Evolutionary conservation across 2,113 vertebrate species (phyloP).

Genomic region (Aythya baeri): DNA sequence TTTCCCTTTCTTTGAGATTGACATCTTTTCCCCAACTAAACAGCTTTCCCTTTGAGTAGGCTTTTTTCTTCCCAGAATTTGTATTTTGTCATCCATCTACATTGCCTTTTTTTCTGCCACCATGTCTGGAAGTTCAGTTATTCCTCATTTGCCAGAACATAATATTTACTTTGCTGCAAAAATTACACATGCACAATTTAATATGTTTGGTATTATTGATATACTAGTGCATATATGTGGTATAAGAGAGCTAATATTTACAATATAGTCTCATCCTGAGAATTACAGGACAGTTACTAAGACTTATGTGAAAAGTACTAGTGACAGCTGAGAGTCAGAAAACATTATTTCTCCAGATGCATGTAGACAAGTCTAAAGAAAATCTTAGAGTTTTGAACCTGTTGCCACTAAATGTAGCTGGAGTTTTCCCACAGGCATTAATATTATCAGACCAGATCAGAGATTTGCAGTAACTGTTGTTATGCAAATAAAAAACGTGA

Average conservation of each 20-base stretch:
- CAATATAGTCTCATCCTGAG: background rate
- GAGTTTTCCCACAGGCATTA: background rate
- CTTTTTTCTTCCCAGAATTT: background rate
- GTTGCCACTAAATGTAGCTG: background rate
- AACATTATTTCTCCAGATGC: background rate
- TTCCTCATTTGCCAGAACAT: background rate
- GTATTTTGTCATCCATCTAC: background rate
- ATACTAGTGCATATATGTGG: no score
- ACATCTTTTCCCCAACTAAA: background rate
- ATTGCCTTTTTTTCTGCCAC: accelerated
- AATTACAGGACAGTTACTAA: background rate
- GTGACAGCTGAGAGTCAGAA: background rate
- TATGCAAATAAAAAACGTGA: background rate
- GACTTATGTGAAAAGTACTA: background rate
- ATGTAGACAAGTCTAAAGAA: background rate
- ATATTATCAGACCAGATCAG: background rate
- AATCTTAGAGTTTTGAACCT: background rate
- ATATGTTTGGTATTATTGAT: background rate
- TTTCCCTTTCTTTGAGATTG: background rate
- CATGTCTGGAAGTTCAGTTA: background rate
- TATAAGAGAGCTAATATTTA: background rate
- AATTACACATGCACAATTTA: background rate
- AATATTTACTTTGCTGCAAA: background rate
- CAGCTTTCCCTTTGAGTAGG: background rate
- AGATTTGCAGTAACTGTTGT: background rate